Evolutionary conservation across 2,113 vertebrate genomes (phyloP), one percentile per base, ranked within the genome.

Genomic region (Otocyon megalotis): DNA sequence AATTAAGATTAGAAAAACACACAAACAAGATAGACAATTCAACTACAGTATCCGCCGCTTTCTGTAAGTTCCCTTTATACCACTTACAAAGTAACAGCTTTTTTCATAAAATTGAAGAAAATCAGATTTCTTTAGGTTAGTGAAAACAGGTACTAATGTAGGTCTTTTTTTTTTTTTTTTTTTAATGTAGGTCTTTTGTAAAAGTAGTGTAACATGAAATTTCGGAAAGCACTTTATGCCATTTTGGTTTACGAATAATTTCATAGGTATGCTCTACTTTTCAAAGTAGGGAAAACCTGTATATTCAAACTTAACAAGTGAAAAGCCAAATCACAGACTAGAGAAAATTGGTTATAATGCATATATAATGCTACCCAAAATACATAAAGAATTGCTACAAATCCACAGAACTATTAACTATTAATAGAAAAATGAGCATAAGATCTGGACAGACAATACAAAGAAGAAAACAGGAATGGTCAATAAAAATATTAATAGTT

Each of bases 391-490:
- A 91, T 12, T 69, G 5, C 37, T 88, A 93, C 19, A 91, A 88
- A 91, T 79, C 4, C 30, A 96, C 22, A 30, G 30, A 79, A 90
- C 67, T 50, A 35, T 15, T 69, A 91, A 69, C 26, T 89, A 77
- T n/a, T 67, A 92, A 88, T 14, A 80, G 30, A 88, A 95, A 93
- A 90, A 74, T 10, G 8, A 50, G 43, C 28, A 88, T 54, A 92
- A 95, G 37, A 90, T 24, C 20, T 15, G 16, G 81, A 82, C 3
- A 79, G 58, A 50, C 37, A 87, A 54, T 19, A 90, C 8, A 84
- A 87, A 83, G 32, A 56, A 77, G 26, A 87, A 93, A 90, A 90
- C 32, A 83, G 65, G 22, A 62, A 82, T 71, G 10, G 28, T 4
- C n/a, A 95, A 71, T 50, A 72, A 84, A 83, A 65, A 35, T 20